Evolutionary conservation across 2,888 invertebrate genomes (phyloP), one percentile per base, ranked within the genome.

Genomic region (Herminia tarsipennalis): DNA sequence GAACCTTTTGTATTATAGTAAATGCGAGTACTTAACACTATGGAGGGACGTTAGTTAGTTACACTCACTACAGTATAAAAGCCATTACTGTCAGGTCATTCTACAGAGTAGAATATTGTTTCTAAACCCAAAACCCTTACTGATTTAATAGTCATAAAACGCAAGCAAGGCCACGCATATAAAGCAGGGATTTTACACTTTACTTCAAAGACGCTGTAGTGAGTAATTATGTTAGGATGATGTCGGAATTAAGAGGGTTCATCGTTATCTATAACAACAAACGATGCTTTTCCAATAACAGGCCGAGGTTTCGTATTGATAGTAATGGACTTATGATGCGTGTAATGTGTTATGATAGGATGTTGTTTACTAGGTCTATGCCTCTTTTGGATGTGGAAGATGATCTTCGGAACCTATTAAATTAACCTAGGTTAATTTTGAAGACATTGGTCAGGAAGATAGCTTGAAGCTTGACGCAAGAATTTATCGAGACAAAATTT

Each of bases 61-160:
- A 18, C 3, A 6, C 16, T 9, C 9, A 2, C n/a, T 8, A 10
- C 8, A 10, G 8, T 8, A 35, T 24, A 12, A 10, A 6, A 24
- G 0, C 22, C 5, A 12, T 24, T 2, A 24, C 5, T 13, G 10
- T 1, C 3, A 35, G 8, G 35, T 24, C 16, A 2, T 24, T 45
- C 18, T 25, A 21, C 20, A 16, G 16, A 27, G 10, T 30, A 37
- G 28, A 43, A 41, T 39, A 48, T 55, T 50, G 50, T 58, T 43
- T 38, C 32, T 27, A 39, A 50, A 13, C 27, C 44, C 51, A 13
- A n/a, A n/a, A 61, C 58, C 58, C 51, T 43, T 20, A 47, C 41
- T 58, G 65, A 61, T 65, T 56, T 56, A 62, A 59, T 52, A 65
- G 49, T 50, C 45, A 54, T 56, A 56, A 59, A 62, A 65, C 36